Evolutionary conservation across 2,113 vertebrate genomes (phyloP), one percentile per base, ranked within the genome.

Genomic region (Oreochromis spilurus): DNA sequence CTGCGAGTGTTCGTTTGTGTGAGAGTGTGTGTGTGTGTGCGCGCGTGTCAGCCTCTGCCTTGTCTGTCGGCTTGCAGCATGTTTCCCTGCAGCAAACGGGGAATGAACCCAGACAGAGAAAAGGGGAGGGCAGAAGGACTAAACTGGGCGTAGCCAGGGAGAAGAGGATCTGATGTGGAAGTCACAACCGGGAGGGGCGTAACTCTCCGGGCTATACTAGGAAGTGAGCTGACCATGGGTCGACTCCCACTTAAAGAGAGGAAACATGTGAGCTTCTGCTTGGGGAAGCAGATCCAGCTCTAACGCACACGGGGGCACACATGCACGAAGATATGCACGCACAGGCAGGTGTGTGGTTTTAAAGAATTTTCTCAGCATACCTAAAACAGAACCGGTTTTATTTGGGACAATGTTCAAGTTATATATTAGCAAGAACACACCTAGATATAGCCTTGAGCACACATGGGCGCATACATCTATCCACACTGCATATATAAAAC

Each of bases 131-230:
- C 17, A 11, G 85, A 84, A 53, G 40, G 62, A 79, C 5, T 2
- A 6, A 53, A 43, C 7, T 17, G 79, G 90, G 84, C 17, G 87
- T 92, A 92, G 84, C 38, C 50, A 1, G 34, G 57, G 62, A 91
- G 90, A 50, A 83, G 43, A 89, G 72, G 88, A 82, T 89, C 82
- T 54, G 83, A 89, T 83, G 88, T 81, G 84, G 55, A 82, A 90
- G 81, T 89, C 52, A 48, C n/a, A 75, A 85, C 72, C 80, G 89
- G 77, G 86, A 2, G 19, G 58, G 86, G 75, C 5, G n/a, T 90
- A 90, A 91, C 60, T 92, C 78, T 85, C 88, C 70, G 79, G 38
- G 89, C 93, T 96, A 96, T 91, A 93, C 94, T 85, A 86, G 84
- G 93, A 96, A 84, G 78, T 6, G 52, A 82, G 43, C 81, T 83